Evolutionary conservation across 2,888 invertebrate genomes (phyloP).

Genomic region (Sesamia inferens): DNA sequence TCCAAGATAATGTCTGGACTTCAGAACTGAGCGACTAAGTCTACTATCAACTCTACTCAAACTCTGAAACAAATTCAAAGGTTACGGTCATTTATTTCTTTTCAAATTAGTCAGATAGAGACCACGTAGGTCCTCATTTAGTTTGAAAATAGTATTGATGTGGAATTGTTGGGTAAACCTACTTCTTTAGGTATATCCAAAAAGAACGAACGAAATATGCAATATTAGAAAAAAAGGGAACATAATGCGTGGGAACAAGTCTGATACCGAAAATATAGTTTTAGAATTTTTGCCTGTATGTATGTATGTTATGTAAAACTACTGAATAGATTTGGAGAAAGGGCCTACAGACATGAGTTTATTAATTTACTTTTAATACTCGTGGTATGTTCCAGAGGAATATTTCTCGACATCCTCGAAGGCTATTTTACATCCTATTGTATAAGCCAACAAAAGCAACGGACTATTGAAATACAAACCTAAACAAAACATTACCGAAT

Average conservation of each 20-base stretch:
- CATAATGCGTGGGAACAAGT: too few species aligned
- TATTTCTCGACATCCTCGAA: not conserved
- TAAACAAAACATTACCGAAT: not conserved
- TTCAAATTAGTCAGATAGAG: not conserved
- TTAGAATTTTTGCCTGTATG: not conserved
- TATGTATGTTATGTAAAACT: not conserved
- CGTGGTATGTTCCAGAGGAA: not conserved
- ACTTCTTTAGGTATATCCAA: too few species aligned
- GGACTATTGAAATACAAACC: not conserved
- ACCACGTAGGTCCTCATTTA: not conserved
- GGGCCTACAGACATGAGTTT: not conserved
- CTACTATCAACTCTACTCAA: too few species aligned
- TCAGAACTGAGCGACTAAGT: not conserved
- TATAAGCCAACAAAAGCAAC: not conserved
- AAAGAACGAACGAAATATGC: too few species aligned
- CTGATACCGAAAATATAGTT: not conserved
- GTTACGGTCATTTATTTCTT: not conserved
- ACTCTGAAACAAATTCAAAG: too few species aligned
- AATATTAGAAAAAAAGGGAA: too few species aligned
- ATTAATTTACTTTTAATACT: not conserved
- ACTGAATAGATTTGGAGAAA: not conserved
- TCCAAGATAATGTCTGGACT: not conserved
- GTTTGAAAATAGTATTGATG: not conserved
- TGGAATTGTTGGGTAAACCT: not conserved
- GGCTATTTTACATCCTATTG: too few species aligned